Evolutionary conservation across 2,888 invertebrate species (phyloP).

Genomic region (Ypsolopha sequella): DNA sequence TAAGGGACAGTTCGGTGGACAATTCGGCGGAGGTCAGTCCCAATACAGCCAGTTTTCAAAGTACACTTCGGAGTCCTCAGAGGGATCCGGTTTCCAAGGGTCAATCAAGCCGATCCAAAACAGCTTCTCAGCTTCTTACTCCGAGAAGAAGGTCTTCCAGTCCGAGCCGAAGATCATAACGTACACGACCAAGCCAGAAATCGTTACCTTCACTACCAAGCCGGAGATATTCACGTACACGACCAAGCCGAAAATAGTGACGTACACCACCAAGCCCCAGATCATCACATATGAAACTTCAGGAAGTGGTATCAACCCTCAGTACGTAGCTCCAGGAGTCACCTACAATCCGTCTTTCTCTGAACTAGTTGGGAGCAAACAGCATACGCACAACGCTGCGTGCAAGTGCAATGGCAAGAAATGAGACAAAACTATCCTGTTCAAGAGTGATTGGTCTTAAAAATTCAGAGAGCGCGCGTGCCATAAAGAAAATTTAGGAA

Average conservation of each 20-base stretch:
- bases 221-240: constrained; percentile 37
- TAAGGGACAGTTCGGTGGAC: constrained; percentile 16
- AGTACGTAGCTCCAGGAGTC: constrained; percentile 44
- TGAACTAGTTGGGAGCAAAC: constrained; percentile 26
- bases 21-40: constrained; percentile 16
- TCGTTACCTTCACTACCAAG: constrained; percentile 40
- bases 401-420: constrained; percentile 56
- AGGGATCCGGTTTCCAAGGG: background rate
- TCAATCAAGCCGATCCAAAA: constrained; percentile 42
- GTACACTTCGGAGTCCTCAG: constrained; percentile 22
- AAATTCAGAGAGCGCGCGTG: constrained; percentile 6
- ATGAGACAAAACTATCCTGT: constrained; percentile 10
- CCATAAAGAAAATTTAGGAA: constrained; percentile 10
- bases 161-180: constrained; percentile 42
- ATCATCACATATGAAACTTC: constrained; percentile 50
- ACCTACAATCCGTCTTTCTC: constrained; percentile 44
- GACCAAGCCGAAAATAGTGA: constrained; percentile 30
- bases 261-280: constrained; percentile 33
- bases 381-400: constrained; percentile 39
- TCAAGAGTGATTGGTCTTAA: constrained; percentile 1
- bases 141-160: constrained; percentile 49
- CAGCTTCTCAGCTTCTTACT: constrained; percentile 40
- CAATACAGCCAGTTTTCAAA: constrained; percentile 11
- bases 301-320: constrained; percentile 48
- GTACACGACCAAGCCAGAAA: constrained; percentile 42